Evolutionary conservation across 2,113 vertebrate genomes (phyloP).

Genomic region (Cyprinodon variegatus): DNA sequence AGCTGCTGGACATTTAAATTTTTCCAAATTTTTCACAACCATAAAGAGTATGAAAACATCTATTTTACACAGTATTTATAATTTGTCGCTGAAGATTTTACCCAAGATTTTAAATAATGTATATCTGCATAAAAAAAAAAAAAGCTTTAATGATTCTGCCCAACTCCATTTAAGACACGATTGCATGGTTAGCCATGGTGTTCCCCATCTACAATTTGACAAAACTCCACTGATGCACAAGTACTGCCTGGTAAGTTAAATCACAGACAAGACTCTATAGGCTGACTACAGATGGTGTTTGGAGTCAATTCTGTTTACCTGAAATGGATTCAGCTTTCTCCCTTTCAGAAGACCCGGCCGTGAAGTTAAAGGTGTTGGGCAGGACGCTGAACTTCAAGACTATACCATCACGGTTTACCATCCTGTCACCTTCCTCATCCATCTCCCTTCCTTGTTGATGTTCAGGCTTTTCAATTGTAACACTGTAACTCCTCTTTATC

Average conservation of each 20-base stretch:
- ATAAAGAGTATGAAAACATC: too few species aligned
- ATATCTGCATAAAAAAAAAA: too few species aligned
- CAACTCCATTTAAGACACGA: not conserved
- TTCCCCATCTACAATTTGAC: not conserved
- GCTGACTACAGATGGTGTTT: not conserved
- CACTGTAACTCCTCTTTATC: slow-evolving; percentile 2
- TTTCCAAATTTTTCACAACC: too few species aligned
- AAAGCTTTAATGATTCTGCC: too few species aligned
- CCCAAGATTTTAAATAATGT: too few species aligned
- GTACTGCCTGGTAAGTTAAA: not conserved
- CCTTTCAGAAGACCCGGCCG: slow-evolving; percentile 19
- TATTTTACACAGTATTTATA: too few species aligned
- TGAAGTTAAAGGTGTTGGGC: slow-evolving; percentile 67
- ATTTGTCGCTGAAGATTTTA: too few species aligned
- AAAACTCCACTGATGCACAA: not conserved
- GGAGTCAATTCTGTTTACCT: slow-evolving; percentile 47
- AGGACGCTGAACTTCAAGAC: slow-evolving; percentile 67
- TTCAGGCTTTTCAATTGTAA: not conserved
- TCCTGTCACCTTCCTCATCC: slow-evolving; percentile 1
- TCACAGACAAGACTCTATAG: not conserved
- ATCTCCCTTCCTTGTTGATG: not conserved
- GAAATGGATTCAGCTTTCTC: not conserved
- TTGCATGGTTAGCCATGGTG: not conserved
- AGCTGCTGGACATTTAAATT: too few species aligned
- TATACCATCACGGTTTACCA: slow-evolving; percentile 6